Conservation (phyloP, 2,797 vertebrate species). For the Sarcophilus harrisii region DNA sequence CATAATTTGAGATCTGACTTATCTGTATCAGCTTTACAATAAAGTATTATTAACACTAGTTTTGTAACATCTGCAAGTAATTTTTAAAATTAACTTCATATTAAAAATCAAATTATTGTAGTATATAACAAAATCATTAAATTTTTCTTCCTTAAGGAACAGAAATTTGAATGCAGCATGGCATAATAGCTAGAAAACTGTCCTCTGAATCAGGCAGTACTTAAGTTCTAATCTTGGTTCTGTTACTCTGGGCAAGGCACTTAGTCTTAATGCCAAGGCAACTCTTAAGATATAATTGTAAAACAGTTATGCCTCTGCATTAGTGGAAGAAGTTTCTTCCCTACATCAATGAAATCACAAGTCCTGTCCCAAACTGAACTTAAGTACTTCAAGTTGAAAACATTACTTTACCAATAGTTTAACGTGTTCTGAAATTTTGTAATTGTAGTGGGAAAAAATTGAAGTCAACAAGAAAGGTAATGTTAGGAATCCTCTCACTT, state of each 20-base stretch:
- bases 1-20: neutral
- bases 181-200: neutral
- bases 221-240: neutral
- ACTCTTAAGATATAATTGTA: neutral
- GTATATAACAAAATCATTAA: slow-evolving; percentile 44
- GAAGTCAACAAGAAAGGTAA: neutral
- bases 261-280: neutral
- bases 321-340: neutral
- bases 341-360: neutral
- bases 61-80: slow-evolving; percentile 47
- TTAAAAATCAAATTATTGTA: slow-evolving; percentile 38
- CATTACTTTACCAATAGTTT: neutral
- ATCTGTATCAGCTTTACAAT: neutral
- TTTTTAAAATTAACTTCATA: slow-evolving; percentile 44
- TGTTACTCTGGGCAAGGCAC: neutral
- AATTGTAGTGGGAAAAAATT: neutral
- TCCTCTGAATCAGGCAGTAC: neutral
- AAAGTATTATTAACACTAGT: neutral
- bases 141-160: slow-evolving; percentile 27
- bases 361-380: neutral
- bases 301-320: neutral
- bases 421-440: neutral
- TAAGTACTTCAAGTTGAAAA: neutral
- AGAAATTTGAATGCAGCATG: neutral
- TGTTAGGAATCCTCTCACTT: neutral